phyloP scores from a whole-genome alignment of 1,140 invertebrate genomes.

The Calliopsis andreniformis region DNA sequence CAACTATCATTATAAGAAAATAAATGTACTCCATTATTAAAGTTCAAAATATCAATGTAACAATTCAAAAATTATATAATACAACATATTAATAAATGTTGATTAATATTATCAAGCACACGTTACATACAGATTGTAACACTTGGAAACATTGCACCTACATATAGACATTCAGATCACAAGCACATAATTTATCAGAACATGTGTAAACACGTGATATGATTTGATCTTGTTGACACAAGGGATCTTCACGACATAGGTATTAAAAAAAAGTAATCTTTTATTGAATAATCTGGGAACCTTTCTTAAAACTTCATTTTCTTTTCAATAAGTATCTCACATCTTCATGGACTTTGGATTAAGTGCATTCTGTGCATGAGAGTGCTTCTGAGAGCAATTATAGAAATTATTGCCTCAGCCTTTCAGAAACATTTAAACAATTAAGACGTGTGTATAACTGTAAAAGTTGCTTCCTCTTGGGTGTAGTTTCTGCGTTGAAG shows the following conservation, averaged over 20 bases:
- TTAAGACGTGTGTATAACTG: conserved; percentile 1
- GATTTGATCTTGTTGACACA: conserved; percentile 5
- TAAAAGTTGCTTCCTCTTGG: not conserved
- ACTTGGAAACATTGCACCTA: conserved; percentile 4
- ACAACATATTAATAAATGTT: not conserved
- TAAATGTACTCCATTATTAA: not conserved
- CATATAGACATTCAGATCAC: not conserved
- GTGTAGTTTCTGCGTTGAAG: not conserved
- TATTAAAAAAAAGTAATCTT: conserved; percentile 1
- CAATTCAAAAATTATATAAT: not conserved
- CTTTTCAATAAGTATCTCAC: conserved; percentile 30
- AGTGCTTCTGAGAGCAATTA: not conserved
- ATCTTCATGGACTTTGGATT: conserved; percentile 51
- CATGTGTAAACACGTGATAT: not conserved
- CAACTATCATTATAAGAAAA: not conserved
- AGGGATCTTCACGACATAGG: not conserved
- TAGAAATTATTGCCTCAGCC: conserved; percentile 22
- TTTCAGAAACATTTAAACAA: conserved; percentile 15
- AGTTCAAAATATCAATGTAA: not conserved
- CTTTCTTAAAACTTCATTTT: not conserved
- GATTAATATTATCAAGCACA: conserved; percentile 3
- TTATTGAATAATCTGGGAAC: not conserved
- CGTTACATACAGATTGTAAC: not conserved
- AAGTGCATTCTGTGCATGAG: conserved; percentile 14
- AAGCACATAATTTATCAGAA: not conserved